Percentiles rank a stretch among this genome's conserved stretches.
Conservation (phyloP, 1,140 invertebrate species). For the Galleria mellonella region DNA sequence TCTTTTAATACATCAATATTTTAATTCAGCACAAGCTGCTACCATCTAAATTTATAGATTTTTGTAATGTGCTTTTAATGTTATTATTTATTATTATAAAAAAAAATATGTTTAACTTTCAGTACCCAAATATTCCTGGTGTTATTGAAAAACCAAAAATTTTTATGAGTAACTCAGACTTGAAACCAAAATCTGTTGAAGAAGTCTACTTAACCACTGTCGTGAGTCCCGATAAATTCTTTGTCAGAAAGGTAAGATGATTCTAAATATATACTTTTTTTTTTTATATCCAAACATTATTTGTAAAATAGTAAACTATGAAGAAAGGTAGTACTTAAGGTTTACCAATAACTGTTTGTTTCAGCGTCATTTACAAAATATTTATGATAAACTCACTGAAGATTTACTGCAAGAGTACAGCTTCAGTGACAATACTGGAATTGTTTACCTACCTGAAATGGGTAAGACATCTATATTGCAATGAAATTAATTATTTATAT, state of each 20-base stretch:
- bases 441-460: conserved; percentile 52
- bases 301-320: too few species aligned
- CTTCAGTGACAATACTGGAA: conserved; percentile 22
- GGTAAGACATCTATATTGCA: conserved; percentile 28
- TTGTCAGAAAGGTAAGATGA: conserved; percentile 54
- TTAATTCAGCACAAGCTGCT: too few species aligned
- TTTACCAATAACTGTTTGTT: too few species aligned
- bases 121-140: conserved; percentile 37
- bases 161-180: conserved; percentile 36
- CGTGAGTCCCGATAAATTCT: conserved; percentile 52
- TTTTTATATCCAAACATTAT: too few species aligned
- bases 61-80: too few species aligned
- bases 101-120: conserved; percentile 15
- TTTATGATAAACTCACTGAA: conserved; percentile 46
- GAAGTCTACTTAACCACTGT: conserved; percentile 51
- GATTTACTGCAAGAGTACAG: conserved; percentile 52
- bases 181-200: conserved; percentile 35
- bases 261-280: too few species aligned
- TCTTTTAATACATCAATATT: too few species aligned
- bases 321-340: too few species aligned
- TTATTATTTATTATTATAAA: too few species aligned
- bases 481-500: too few species aligned
- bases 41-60: too few species aligned
- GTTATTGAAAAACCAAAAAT: conserved; percentile 38
- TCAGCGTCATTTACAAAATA: conserved; percentile 40